Base-by-base conservation (phyloP, 2,888 invertebrate species). In the Resseliella maxima region DNA sequence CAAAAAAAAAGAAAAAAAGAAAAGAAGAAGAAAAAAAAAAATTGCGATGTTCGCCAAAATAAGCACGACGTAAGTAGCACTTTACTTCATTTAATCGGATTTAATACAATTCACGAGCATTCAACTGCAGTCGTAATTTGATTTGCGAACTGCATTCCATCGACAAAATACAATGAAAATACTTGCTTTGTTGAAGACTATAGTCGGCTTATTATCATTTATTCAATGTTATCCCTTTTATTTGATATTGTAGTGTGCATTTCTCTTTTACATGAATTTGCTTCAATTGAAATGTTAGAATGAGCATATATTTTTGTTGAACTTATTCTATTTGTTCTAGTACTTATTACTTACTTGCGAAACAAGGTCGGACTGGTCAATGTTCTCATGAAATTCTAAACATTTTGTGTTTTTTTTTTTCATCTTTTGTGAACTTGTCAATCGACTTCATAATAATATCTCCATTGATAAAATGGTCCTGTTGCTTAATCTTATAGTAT, bases 71-170 rank as follows among this genome's bases (percentile, higher is more conserved):
- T 72, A 72, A 72, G n/a, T 35, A 72, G 35, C 72, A 72, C 72
- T 72, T 72, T 31, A 35, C 12, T 72, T 35, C 2, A 6, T 59
- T 27, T 72, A 72, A 72, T 72, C 72, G 72, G 72, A 72, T 72
- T 59, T 59, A 27, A 2, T 72, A 8, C 72, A 15, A 72, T 35
- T 72, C 15, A 31, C 31, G 35, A 27, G 59, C 59, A 59, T 59
- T 27, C 24, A 12, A 35, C 15, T 72, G 72, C 72, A 72, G 31
- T 59, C 24, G 59, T 24, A n/a, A 59, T 59, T 59, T 72, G 1
- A 72, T 31, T 31, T 72, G 31, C 15, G 31, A 35, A 27, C n/a
- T 72, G 27, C 35, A 72, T 31, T 72, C 72, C 3, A 0, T 2
- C 5, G 72, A 3, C 10, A 72, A 72, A 72, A 72, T 2, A 59